A percentile compares a stretch with the other conserved stretches of the same genome.
These are phyloP conservation scores for Pachyseris speciosa DNA, from an alignment of 64 coral and sea anemone species.

Conservation along the genomic window DNA sequence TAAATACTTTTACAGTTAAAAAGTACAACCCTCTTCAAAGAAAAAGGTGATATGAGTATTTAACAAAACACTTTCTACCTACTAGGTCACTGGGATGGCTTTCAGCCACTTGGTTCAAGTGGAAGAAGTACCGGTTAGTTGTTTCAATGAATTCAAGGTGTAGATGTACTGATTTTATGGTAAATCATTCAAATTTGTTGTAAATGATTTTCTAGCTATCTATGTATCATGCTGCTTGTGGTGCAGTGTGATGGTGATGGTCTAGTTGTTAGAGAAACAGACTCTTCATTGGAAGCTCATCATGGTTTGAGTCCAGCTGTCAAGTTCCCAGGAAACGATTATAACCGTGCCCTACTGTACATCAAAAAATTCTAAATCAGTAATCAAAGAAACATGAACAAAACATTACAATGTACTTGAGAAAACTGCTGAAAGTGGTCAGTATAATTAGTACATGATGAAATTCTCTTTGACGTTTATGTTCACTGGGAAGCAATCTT, in stretches of 20 bases:
- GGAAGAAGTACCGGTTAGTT: constrained; percentile 33
- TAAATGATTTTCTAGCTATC: background rate
- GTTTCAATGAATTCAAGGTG: background rate
- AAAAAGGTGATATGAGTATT: background rate
- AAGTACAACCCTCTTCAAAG: background rate
- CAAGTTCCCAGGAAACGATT: too few relatives aligned
- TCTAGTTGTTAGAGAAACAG: background rate
- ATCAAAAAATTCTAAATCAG: constrained; percentile 4
- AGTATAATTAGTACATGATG: too few relatives aligned
- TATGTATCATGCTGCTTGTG: background rate
- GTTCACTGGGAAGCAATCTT: too few relatives aligned
- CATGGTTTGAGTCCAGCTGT: background rate
- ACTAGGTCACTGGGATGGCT: constrained; percentile 44
- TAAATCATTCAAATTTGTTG: background rate
- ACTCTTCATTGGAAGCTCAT: background rate
- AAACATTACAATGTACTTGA: background rate
- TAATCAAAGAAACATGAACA: background rate
- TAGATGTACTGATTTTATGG: background rate
- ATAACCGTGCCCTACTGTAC: background rate
- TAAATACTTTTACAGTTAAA: too few relatives aligned
- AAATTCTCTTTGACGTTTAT: constrained; percentile 5
- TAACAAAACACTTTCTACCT: background rate
- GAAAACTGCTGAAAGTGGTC: too few relatives aligned
- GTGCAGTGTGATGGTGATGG: too few relatives aligned
- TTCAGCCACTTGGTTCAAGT: constrained; percentile 23